Percentiles rank a stretch among this genome's conserved stretches.
phyloP scores from a whole-genome alignment of 1,140 invertebrate species.

The Pentalonia nigronervosa region DNA sequence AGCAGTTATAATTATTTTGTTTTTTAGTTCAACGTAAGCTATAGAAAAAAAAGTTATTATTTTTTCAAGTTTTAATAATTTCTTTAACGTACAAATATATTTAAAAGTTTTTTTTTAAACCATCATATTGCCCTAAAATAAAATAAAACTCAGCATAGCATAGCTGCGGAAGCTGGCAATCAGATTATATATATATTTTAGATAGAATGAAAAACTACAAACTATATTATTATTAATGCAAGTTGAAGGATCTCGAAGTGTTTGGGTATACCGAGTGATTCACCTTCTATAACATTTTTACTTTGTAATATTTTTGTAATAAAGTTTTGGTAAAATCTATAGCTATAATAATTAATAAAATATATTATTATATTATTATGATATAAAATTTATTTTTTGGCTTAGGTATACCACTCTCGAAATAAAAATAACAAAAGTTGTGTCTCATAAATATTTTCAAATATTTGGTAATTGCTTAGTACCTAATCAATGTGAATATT shows the following conservation, averaged over 20 bases:
- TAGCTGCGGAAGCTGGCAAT: neutral
- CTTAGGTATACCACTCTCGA: neutral
- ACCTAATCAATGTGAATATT: neutral
- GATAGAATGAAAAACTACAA: neutral
- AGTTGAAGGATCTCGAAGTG: neutral
- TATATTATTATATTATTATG: neutral
- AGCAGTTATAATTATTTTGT: neutral
- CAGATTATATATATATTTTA: neutral
- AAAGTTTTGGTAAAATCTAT: neutral
- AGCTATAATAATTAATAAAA: neutral
- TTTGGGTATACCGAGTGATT: neutral
- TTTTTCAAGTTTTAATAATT: neutral
- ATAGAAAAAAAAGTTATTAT: neutral
- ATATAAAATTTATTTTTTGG: neutral
- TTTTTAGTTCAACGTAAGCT: neutral
- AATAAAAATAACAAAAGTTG: neutral
- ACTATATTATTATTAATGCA: neutral
- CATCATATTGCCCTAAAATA: neutral
- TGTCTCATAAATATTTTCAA: neutral
- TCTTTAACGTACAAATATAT: neutral
- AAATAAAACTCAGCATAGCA: neutral
- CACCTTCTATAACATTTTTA: neutral
- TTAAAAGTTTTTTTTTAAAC: neutral
- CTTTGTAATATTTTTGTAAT: neutral
- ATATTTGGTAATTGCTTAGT: neutral